Evolutionary conservation across 1,140 invertebrate genomes (phyloP), one percentile per base, ranked within the genome.

Genomic region (Drosophila orena): DNA sequence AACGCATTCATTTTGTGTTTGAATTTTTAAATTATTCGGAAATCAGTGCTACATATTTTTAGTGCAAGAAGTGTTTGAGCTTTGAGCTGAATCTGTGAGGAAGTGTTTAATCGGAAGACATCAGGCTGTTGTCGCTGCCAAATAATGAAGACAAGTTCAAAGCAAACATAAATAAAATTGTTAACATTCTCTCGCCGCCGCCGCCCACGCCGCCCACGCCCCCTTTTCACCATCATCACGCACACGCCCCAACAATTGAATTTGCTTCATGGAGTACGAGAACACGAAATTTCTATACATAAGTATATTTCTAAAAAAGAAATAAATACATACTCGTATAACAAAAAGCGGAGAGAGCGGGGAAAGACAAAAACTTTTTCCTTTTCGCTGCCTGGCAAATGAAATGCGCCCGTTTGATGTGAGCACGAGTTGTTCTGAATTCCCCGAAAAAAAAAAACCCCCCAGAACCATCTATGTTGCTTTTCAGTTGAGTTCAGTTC

Each of bases 91-190:
- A 49, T 20, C 10, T 12, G 1, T 1, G 59, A 10, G 20, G 27
- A 30, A 20, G 3, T 43, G 14, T 62, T 62, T 65, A 49, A 61
- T 47, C 57, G 57, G 20, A 34, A 20, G 69, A 35, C 49, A 58
- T 66, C 40, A 57, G 66, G 70, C 52, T 65, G 55, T 62, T 80
- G 49, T 60, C 53, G 53, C 55, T 53, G 53, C 40, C 84, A 83
- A 83, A 88, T 88, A 88, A 88, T 88, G 84, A 88, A 78, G 59
- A 66, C 85, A 80, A 89, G 84, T 89, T 89, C 84, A 89, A 89
- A 89, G 84, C 85, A 79, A 89, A 89, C 84, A 89, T 84, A 89
- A 89, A 89, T 89, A 89, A 89, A 89, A 89, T 84, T 88, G 84
- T 88, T 89, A 88, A 77, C 85, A 89, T 88, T 86, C 74, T 76